A percentile compares a stretch with the other conserved stretches of the same genome.
phyloP scores from a whole-genome alignment of 2,113 vertebrate species.

The Petaurus breviceps region DNA sequence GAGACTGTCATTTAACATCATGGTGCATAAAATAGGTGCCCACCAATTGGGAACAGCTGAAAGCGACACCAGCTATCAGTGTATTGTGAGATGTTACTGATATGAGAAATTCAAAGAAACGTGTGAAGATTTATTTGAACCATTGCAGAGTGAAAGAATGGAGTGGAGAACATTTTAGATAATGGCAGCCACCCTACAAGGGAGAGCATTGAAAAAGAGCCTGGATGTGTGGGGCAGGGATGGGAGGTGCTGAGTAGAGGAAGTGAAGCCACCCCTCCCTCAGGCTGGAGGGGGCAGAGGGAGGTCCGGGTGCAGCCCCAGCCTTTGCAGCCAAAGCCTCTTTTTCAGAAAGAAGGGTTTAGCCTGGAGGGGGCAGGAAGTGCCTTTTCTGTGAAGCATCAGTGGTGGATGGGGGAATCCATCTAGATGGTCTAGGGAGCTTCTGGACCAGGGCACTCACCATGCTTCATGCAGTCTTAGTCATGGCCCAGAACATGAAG shows the following conservation, averaged over 20 bases:
- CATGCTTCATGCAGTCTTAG: background rate
- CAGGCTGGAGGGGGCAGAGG: fast-evolving
- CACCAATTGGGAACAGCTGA: too few relatives aligned
- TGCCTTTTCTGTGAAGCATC: background rate
- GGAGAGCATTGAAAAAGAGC: too few relatives aligned
- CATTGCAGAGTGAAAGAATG: background rate
- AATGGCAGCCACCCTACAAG: too few relatives aligned
- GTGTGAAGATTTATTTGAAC: background rate
- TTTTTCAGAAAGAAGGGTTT: background rate
- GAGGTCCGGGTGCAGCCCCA: fast-evolving
- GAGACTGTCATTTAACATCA: background rate
- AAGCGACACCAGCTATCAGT: too few relatives aligned
- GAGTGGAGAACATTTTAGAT: background rate
- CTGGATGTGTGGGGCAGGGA: too few relatives aligned
- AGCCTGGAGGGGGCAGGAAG: background rate
- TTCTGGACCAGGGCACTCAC: background rate
- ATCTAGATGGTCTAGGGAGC: too few relatives aligned
- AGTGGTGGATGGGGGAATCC: too few relatives aligned
- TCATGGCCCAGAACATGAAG: too few relatives aligned
- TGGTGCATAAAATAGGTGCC: background rate
- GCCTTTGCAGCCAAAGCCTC: too few relatives aligned
- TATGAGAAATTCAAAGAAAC: background rate
- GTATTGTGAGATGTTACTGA: too few relatives aligned
- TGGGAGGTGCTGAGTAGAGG: background rate
- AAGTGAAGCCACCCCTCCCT: background rate